Base-by-base conservation (phyloP, 2,113 vertebrate genomes). In the Marmota monax region DNA sequence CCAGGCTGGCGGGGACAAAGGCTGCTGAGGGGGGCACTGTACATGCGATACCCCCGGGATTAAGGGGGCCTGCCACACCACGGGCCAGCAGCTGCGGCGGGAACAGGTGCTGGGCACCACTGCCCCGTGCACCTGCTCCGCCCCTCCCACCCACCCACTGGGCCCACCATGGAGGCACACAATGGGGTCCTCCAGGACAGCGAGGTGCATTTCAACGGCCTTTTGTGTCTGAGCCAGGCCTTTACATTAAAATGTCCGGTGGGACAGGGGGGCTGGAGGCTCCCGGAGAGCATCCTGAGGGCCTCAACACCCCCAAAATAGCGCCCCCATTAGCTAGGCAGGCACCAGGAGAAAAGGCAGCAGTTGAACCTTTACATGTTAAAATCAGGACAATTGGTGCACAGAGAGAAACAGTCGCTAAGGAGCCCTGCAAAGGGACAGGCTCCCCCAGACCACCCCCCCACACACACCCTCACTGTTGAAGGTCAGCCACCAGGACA, bases 1-100 rank as follows among this genome's bases (percentile, higher is more conserved):
- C 98, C 98, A 98, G 98, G 98, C 95, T 92, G 98, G 98, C 98
- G 37, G 97, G 97, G 97, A 99, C 98, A 98, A 99, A 99, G 98
- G 98, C 97, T 87, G 98, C 96, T 69, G 45, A 95, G 97, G 95
- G 97, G 96, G 97, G 96, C 98, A 98, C 98, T 98, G 98, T 98
- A 97, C 96, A 98, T 90, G 98, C 29, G 98, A 98, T 98, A 97
- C 90, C 97, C 92, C 95, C 94, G 20, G 98, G 96, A 97, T 95
- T 93, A 98, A 90, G 96, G 93, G 86, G 93, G 97, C 89, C 97
- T 96, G 96, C 94, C 96, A 89, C 8, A 37, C 92, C 63, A 51
- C 1, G 84, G 96, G 86, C 85, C 94, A 51, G 98, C 97, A 98
- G 98, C 98, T 98, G 98, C 56, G 63, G 89, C 92, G 0, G 77